Evolutionary conservation across 2,888 invertebrate genomes (phyloP), one percentile per base, ranked within the genome.

Genomic region (Torymus aiolomorphi): DNA sequence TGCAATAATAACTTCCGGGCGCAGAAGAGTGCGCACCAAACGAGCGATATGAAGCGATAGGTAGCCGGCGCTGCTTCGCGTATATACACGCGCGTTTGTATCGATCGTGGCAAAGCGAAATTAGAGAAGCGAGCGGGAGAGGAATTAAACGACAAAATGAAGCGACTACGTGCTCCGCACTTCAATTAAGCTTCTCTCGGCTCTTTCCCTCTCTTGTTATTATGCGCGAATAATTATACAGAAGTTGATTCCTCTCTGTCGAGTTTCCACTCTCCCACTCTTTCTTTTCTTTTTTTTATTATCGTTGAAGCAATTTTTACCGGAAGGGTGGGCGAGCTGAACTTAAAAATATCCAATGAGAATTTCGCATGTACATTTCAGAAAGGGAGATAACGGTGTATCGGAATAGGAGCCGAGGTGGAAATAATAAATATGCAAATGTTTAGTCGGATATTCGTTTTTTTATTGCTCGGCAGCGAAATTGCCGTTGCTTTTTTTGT

Each of bases 381-480:
- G 14, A 12, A 51, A 2, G 52, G 10, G 14, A 54, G 14, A n/a
- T 59, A 59, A 52, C 5, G 42, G 1, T 57, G 5, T 52, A 67
- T 31, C 31, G 4, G 31, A 31, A 31, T 3, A 31, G 18, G 16
- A 20, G 5, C 16, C 31, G n/a, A 57, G 66, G 20, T 16, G 11
- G 49, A n/a, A 31, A 54, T 54, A 51, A 79, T 70, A 16, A 70
- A 70, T 69, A 78, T 57, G 56, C 63, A 24, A 66, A 65, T 49
- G 10, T 24, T 70, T 51, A 59, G n/a, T 75, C 13, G 51, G 16
- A 72, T 66, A 56, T 59, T 11, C 16, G 11, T 18, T 63, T 70
- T 31, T 79, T 79, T 80, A 80, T 80, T 80, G 52, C 66, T 66
- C 49, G 11, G 24, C 49, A 76, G 71, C 66, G 13, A 66, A 61